Evolutionary conservation across 1,140 invertebrate genomes (phyloP).

Genomic region (Araneus ventricosus): DNA sequence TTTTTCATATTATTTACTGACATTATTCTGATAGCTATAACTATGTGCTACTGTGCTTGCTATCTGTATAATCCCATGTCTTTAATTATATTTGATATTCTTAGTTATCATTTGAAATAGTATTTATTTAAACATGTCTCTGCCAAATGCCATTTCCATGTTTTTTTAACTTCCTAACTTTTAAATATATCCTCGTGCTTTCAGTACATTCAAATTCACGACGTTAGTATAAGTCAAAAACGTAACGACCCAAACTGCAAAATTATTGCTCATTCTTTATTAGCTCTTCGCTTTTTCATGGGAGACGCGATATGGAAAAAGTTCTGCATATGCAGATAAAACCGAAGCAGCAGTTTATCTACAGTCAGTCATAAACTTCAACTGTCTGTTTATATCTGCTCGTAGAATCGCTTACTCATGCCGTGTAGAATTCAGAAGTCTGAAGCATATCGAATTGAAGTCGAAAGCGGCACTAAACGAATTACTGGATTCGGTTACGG

Average conservation of each 20-base stretch:
- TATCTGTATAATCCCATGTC: too few relatives aligned
- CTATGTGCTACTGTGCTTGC: too few relatives aligned
- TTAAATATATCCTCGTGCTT: background rate
- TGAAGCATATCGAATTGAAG: conserved; percentile 4
- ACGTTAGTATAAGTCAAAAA: background rate
- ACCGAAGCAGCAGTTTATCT: background rate
- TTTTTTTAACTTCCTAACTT: background rate
- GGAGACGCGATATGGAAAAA: background rate
- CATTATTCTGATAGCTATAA: too few relatives aligned
- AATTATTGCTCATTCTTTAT: background rate
- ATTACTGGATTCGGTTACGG: conserved; percentile 18
- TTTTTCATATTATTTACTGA: too few relatives aligned
- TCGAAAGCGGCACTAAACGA: conserved; percentile 12
- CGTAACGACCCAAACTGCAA: background rate
- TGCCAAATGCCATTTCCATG: background rate
- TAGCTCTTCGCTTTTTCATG: background rate
- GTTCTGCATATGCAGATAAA: background rate
- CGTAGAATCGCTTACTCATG: background rate
- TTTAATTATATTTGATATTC: too few relatives aligned
- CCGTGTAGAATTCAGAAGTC: background rate
- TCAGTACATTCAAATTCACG: background rate
- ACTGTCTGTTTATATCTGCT: conserved; percentile 8
- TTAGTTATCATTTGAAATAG: too few relatives aligned
- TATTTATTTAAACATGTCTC: too few relatives aligned
- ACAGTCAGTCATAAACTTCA: conserved; percentile 16